Evolutionary conservation across 2,113 vertebrate species (phyloP).

Genomic region (Pao palembangensis): DNA sequence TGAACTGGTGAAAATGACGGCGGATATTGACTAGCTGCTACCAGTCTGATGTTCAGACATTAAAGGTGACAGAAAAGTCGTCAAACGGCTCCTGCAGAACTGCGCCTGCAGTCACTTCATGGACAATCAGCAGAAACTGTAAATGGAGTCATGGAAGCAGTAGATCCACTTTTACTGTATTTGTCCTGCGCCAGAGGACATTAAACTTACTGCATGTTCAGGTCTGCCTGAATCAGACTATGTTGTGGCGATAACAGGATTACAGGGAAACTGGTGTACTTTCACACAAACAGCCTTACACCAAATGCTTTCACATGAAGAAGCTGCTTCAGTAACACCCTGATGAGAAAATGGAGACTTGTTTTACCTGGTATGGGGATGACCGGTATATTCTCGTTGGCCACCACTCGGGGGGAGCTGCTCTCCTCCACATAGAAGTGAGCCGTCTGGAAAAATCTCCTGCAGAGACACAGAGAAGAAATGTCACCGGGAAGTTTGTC

Average conservation of each 20-base stretch:
- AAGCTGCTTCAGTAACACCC: no score
- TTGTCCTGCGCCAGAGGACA: constrained; percentile 11
- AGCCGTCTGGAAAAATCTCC: constrained; percentile 98
- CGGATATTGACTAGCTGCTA: constrained; percentile 61
- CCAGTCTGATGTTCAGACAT: constrained; percentile 33
- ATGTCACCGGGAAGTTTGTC: constrained; percentile 40
- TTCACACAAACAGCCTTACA: no score
- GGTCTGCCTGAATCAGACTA: background rate
- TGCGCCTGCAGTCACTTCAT: constrained; percentile 41
- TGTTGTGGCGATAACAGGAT: background rate
- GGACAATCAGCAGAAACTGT: constrained; percentile 44
- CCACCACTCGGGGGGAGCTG: constrained; percentile 92
- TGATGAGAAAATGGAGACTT: no score
- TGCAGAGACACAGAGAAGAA: constrained; percentile 60
- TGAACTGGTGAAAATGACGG: constrained; percentile 48
- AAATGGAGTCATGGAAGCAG: constrained; percentile 30
- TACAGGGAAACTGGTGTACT: no score
- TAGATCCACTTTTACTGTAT: constrained; percentile 12
- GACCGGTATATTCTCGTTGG: constrained; percentile 93
- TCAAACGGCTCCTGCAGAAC: constrained; percentile 27
- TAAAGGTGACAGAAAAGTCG: constrained; percentile 44
- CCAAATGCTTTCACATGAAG: no score
- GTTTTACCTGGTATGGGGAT: constrained; percentile 90
- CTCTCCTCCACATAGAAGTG: constrained; percentile 99
- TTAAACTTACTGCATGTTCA: background rate